Evolutionary conservation across 2,888 invertebrate genomes (phyloP).

Genomic region (Luffia ferchaultella): DNA sequence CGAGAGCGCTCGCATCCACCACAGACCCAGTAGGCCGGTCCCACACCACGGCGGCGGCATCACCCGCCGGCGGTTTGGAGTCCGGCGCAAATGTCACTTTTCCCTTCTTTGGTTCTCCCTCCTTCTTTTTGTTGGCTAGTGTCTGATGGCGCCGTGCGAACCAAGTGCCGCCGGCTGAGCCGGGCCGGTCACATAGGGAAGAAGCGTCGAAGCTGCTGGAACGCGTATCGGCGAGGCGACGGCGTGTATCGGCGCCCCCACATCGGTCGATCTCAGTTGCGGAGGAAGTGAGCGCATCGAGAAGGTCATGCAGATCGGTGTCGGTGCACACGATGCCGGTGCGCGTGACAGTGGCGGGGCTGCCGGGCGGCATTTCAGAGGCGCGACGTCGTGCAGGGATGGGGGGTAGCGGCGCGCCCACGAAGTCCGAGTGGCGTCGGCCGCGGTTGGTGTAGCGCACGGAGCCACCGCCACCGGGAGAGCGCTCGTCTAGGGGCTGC

Average conservation of each 20-base stretch:
- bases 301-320: conserved; percentile 81
- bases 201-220: conserved; percentile 89
- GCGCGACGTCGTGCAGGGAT: conserved; percentile 72
- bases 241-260: conserved; percentile 63
- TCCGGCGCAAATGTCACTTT: conserved; percentile 71
- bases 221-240: conserved; percentile 72
- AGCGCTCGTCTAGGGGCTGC: conserved; percentile 77
- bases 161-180: conserved; percentile 72
- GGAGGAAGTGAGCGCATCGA: conserved; percentile 81
- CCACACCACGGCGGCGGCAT: conserved; percentile 73
- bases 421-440: conserved; percentile 78
- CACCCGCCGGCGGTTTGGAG: conserved; percentile 63
- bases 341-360: conserved; percentile 21
- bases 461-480: conserved; percentile 43
- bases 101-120: conserved; percentile 41
- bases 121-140: conserved; percentile 65
- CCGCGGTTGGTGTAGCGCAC: conserved; percentile 70
- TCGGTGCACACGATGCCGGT: conserved; percentile 82
- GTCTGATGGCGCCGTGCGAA: conserved; percentile 82
- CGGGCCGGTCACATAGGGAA: conserved; percentile 63
- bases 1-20: conserved; percentile 81
- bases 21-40: conserved; percentile 80
- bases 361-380: conserved; percentile 72
- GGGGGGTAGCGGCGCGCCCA: conserved; percentile 67
- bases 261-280: conserved; percentile 81